Evolutionary conservation across 2,888 invertebrate species (phyloP), one percentile per base, ranked within the genome.

Genomic region (Brachycybe producta): DNA sequence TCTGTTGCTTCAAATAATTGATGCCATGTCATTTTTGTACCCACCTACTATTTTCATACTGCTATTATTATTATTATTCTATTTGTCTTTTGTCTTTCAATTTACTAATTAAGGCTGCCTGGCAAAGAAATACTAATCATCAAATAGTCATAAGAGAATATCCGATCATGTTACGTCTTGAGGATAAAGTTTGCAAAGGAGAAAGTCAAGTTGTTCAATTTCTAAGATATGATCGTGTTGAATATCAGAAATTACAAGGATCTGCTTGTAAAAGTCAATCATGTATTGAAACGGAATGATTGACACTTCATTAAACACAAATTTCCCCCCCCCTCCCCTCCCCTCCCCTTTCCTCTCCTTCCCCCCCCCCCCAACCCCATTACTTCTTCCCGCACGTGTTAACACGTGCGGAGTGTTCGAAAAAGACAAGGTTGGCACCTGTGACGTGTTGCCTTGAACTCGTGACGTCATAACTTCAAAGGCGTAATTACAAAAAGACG

Each of bases 181-280:
- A 52, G 27, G 48, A 52, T 38, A 19, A 34, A 17, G 52, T 42
- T 19, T 39, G 39, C 27, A 52, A 52, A 23, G 42, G 50, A 11
- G 52, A 52, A 45, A 52, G 45, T 21, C 47, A 49, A 42, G 48
- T 52, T 13, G 36, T 52, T 7, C 41, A 52, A 24, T 52, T 52
- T 28, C 42, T 52, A 7, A 50, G 52, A 26, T 52, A 52, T 28
- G 52, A 52, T 49, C 52, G 49, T 23, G 52, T 52, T n/a, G 48
- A 52, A 34, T 52, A 52, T 21, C 32, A 52, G 28, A 47, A 42
- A 45, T 28, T 52, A 21, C 48, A 52, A 47, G 48, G 48, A 15
- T 47, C 40, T 30, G 52, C 42, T 7, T 48, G 52, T 42, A 51
- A 46, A 46, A 46, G 46, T 24, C 52, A 49, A 45, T 52, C 52